phyloP scores from a whole-genome alignment of 2,797 vertebrate genomes.

The Benthosema pterotum region DNA sequence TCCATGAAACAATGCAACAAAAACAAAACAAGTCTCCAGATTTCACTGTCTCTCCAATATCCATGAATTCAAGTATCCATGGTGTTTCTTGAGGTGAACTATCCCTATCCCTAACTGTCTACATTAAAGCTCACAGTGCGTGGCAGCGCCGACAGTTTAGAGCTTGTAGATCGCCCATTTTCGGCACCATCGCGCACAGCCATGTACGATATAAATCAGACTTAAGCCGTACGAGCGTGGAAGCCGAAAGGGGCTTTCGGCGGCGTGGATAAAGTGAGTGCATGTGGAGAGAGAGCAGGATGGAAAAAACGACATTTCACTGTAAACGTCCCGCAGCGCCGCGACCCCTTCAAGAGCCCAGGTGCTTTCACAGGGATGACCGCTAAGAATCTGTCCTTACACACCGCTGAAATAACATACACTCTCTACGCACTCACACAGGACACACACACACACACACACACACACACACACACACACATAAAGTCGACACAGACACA shows the following conservation, averaged over 20 bases:
- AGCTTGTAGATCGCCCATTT: too few species aligned
- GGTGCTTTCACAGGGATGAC: conserved; percentile 68
- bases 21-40: too few species aligned
- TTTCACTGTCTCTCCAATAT: too few species aligned
- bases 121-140: too few species aligned
- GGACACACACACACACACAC: not conserved
- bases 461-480: conserved; percentile 45
- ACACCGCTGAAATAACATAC: conserved; percentile 70
- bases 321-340: conserved; percentile 54
- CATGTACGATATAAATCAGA: not conserved
- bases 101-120: too few species aligned
- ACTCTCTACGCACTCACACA: conserved; percentile 18
- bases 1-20: too few species aligned
- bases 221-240: conserved; percentile 56
- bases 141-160: too few species aligned
- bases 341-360: conserved; percentile 53
- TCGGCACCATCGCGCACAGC: not conserved
- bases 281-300: conserved; percentile 62
- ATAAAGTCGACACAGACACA: conserved; percentile 21
- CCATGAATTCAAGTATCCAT: too few species aligned
- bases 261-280: conserved; percentile 69
- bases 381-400: conserved; percentile 56
- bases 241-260: conserved; percentile 63
- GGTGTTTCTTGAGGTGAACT: too few species aligned
- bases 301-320: conserved; percentile 58